A percentile compares a stretch with the other conserved stretches of the same genome.
Evolutionary conservation across 2,113 vertebrate genomes (phyloP).

Genomic region (Myanophis thanlyinensis): DNA sequence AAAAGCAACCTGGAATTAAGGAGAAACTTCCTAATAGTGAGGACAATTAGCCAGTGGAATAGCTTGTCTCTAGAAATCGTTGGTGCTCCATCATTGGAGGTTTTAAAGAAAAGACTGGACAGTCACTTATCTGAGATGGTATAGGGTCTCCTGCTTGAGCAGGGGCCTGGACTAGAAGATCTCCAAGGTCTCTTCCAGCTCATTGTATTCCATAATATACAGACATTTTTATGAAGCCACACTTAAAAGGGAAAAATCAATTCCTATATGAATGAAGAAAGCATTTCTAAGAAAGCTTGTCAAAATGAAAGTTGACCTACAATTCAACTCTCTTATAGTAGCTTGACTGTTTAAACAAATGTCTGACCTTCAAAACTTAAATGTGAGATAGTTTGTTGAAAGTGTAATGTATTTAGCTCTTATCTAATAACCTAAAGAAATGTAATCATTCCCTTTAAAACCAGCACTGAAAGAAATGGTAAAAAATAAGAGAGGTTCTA

Average conservation of each 20-base stretch:
- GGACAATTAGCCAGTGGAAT: no score
- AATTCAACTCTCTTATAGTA: slow-evolving; percentile 74
- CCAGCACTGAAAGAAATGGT: slow-evolving; percentile 67
- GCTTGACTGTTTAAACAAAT: slow-evolving; percentile 71
- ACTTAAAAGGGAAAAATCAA: slow-evolving; percentile 8
- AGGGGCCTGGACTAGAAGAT: no score
- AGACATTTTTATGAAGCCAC: slow-evolving; percentile 41
- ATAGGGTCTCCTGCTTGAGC: no score
- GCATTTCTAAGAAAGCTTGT: slow-evolving; percentile 73
- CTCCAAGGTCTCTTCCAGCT: no score
- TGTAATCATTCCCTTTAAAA: slow-evolving; percentile 72
- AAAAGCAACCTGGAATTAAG: no score
- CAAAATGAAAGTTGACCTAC: slow-evolving; percentile 76
- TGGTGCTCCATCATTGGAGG: no score
- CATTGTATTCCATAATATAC: slow-evolving; percentile 17
- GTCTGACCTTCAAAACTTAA: slow-evolving; percentile 82
- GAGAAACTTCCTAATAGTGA: no score
- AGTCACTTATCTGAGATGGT: no score
- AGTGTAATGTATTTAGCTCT: slow-evolving; percentile 84
- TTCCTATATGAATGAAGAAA: slow-evolving; percentile 68
- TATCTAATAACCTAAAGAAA: slow-evolving; percentile 80
- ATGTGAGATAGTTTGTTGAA: slow-evolving; percentile 84
- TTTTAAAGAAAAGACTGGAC: no score
- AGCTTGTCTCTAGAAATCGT: no score
- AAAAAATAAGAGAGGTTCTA: slow-evolving; percentile 67